phyloP scores from a whole-genome alignment of 2,113 vertebrate genomes.

The Chlorodrepanis virens region DNA sequence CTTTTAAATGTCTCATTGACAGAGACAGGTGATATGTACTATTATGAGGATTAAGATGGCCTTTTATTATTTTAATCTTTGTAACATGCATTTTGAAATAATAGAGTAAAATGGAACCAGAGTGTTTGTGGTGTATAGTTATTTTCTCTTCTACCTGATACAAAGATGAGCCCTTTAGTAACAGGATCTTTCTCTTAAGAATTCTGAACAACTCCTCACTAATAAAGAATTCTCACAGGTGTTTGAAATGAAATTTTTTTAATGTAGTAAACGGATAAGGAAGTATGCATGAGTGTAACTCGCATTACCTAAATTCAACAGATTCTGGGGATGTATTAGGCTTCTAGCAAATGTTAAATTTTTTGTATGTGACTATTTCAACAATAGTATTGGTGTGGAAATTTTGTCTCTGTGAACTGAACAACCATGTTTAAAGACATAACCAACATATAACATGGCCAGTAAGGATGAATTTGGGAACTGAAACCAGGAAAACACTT shows the following conservation, averaged over 20 bases:
- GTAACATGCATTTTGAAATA: slow-evolving; percentile 47
- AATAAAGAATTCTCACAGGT: neutral
- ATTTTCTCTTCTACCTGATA: neutral
- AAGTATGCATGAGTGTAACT: neutral
- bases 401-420: neutral
- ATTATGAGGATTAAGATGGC: slow-evolving; percentile 58
- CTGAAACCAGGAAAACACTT: neutral
- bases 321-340: neutral
- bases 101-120: slow-evolving; percentile 21
- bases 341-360: neutral
- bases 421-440: neutral
- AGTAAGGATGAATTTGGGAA: neutral
- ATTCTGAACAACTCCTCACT: neutral
- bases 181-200: slow-evolving; percentile 8
- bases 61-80: slow-evolving; percentile 51
- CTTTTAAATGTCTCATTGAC: slow-evolving; percentile 71
- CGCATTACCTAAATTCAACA: neutral
- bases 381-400: accelerated
- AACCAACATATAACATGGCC: neutral
- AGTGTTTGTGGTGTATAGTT: neutral
- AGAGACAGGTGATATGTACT: slow-evolving; percentile 66
- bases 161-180: neutral
- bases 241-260: slow-evolving; percentile 9
- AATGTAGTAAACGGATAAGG: neutral
- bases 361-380: neutral